These are phyloP conservation scores for Vimba vimba DNA, from an alignment of 2,113 vertebrate species.

Conservation along the genomic window DNA sequence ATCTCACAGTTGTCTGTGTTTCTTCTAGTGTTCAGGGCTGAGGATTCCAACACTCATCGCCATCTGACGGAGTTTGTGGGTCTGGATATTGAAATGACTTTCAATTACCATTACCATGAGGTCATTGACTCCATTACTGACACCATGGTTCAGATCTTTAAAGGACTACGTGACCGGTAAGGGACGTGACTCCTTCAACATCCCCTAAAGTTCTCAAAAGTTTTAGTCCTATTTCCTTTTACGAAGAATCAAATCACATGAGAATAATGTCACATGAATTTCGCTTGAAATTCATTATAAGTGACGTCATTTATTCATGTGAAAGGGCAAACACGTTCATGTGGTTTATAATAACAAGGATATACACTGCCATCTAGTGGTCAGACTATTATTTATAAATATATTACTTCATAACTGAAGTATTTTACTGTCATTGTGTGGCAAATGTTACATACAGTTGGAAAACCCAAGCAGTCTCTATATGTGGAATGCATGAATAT, in stretches of 20 bases:
- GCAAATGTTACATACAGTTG: not conserved
- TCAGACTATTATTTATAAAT: not conserved
- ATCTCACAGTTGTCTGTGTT: not conserved
- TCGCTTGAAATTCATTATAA: not conserved
- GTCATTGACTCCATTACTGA: constrained; percentile 96
- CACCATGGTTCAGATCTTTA: constrained; percentile 98
- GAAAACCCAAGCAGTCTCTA: not conserved
- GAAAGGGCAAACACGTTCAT: not conserved
- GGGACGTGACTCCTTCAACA: constrained; percentile 1
- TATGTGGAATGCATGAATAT: not conserved
- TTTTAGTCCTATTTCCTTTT: not conserved
- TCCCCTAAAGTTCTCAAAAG: not conserved
- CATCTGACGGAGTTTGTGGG: constrained; percentile 98
- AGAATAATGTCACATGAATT: constrained; percentile 2
- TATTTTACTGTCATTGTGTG: not conserved
- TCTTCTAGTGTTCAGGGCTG: constrained; percentile 91
- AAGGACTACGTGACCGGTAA: constrained; percentile 95
- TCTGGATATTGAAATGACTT: constrained; percentile 98
- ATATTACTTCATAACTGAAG: not conserved
- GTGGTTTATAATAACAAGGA: not conserved
- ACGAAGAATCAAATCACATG: not conserved
- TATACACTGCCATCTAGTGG: constrained; percentile 67
- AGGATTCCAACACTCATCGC: constrained; percentile 98
- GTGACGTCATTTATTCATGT: not conserved
- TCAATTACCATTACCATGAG: constrained; percentile 98